Evolutionary conservation across 2,888 invertebrate species (phyloP), one percentile per base, ranked within the genome.

Genomic region (Eupithecia subfuscata): DNA sequence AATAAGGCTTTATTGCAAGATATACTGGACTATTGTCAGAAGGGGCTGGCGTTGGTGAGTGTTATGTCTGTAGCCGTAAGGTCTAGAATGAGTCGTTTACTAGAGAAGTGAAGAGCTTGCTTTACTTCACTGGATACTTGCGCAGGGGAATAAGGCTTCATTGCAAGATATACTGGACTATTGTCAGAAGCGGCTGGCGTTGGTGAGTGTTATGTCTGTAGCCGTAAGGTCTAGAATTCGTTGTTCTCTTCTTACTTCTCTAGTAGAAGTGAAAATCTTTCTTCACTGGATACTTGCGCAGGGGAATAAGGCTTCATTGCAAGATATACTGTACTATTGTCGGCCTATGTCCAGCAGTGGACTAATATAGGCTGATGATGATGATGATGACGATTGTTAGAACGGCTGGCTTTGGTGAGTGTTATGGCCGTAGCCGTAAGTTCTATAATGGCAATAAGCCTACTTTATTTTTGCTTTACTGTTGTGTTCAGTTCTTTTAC

Each of bases 201-300:
- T 68, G 68, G 68, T 67, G 18, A 67, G 65, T 64, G 9, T 34
- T 64, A 43, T 43, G 43, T 43, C 30, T 16, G 25, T 30, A 63
- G 16, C 30, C 16, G 52, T 16, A 25, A 63, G 30, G 16, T 25
- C 11, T 52, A 52, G 56, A 56, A 22, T 56, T 3, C 22, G 11
- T 56, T 25, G 22, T 60, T n/a, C n/a, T n/a, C 97, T 40, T 90
- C 3, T 60, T 5, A 60, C 5, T 99, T 56, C 93, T 97, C 9
- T 22, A 92, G 71, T 76, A 89, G 85, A 77, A 91, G 90, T 79
- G 94, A 95, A 30, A 95, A 95, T 14, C 91, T 30, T 30, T 97
- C 30, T 30, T 30, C 30, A 98, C 82, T 98, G 98, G 98, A 98
- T 98, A 75, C 96, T 97, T 40, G 96, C 97, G 6, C 97, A 97